A percentile compares a stretch with the other conserved stretches of the same genome.
Conservation (phyloP, 2,888 invertebrate species). For the Microctonus brassicae region DNA sequence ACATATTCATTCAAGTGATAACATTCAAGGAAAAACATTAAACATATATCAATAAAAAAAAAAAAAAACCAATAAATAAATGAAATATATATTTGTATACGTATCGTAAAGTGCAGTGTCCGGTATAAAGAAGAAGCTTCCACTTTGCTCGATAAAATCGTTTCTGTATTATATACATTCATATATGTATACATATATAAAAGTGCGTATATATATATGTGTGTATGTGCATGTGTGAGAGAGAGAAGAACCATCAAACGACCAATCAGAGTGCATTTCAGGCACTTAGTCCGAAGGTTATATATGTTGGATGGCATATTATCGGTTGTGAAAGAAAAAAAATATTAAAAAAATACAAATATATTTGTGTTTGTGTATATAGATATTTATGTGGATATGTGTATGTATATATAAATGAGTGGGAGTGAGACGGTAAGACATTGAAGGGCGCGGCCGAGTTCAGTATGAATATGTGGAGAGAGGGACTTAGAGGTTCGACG, state of each 20-base stretch:
- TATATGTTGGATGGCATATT: conserved; percentile 43
- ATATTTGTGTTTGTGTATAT: conserved; percentile 43
- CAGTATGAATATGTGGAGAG: background rate
- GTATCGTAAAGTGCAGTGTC: background rate
- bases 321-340: conserved; percentile 35
- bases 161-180: background rate
- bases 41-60: background rate
- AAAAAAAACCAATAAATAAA: background rate
- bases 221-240: background rate
- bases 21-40: too few species aligned
- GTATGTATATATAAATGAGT: background rate
- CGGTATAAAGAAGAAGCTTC: background rate
- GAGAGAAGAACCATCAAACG: conserved; percentile 1
- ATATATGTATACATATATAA: background rate
- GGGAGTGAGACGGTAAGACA: conserved; percentile 58
- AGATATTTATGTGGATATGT: too few species aligned
- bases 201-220: conserved; percentile 7
- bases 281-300: conserved; percentile 46
- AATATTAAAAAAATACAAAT: conserved; percentile 39
- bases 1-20: too few species aligned
- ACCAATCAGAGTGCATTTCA: conserved; percentile 41
- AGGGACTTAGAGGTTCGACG: conserved; percentile 56
- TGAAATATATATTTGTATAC: background rate
- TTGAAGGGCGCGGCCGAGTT: conserved; percentile 64
- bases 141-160: background rate